phyloP scores from a whole-genome alignment of 2,797 vertebrate genomes.

The Crypturellus tataupa region DNA sequence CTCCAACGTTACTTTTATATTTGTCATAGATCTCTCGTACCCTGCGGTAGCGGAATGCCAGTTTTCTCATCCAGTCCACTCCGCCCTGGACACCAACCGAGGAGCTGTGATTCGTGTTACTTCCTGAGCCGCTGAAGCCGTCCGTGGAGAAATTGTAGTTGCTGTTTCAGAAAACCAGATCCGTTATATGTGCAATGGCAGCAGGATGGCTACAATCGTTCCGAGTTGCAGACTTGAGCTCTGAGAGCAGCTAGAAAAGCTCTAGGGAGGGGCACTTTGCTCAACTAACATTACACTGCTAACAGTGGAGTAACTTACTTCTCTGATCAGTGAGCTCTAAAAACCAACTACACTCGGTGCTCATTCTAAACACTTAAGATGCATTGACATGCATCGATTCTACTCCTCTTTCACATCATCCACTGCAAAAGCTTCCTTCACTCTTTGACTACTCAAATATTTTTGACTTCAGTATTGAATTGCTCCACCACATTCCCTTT shows the following conservation, averaged over 20 bases:
- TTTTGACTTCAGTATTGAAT: too few relatives aligned
- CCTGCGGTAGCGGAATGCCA: slow-evolving; percentile 96
- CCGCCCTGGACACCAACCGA: slow-evolving; percentile 91
- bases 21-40: slow-evolving; percentile 95
- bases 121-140: slow-evolving; percentile 91
- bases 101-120: slow-evolving; percentile 83
- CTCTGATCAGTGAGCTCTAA: accelerated
- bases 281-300: not conserved
- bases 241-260: not conserved
- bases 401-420: not conserved
- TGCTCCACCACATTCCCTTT: not conserved
- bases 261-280: accelerated
- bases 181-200: not conserved
- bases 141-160: slow-evolving; percentile 96
- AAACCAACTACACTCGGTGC: not conserved
- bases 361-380: not conserved
- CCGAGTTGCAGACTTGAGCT: not conserved
- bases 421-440: not conserved
- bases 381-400: not conserved
- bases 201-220: not conserved
- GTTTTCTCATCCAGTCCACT: slow-evolving; percentile 98
- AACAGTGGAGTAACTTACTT: accelerated
- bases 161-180: slow-evolving; percentile 75
- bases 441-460: not conserved
- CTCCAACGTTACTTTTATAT: slow-evolving; percentile 92